Evolutionary conservation across 2,797 vertebrate species (phyloP).

Genomic region (Leucoraja ocellata): DNA sequence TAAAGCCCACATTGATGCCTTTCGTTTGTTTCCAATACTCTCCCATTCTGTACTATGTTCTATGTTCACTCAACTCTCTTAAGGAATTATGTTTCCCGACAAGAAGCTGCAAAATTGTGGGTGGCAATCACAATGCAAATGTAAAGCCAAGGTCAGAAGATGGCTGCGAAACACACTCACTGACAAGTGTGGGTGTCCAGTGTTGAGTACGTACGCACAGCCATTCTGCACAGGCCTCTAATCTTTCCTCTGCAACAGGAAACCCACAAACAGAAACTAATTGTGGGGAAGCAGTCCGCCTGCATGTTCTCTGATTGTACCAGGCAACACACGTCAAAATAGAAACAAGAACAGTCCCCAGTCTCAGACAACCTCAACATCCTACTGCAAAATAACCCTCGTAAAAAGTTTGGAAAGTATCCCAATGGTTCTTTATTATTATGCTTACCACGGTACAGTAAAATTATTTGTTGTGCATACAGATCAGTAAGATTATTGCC

Average conservation of each 20-base stretch:
- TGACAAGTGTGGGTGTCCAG: not conserved
- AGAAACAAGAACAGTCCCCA: not conserved
- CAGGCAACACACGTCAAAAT: not conserved
- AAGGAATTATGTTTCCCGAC: not conserved
- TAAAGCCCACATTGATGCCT: not conserved
- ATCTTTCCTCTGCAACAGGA: constrained; percentile 23
- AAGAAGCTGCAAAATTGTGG: not conserved
- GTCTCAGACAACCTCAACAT: not conserved
- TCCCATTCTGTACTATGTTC: too few species aligned
- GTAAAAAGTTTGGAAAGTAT: too few species aligned
- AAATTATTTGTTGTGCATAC: too few species aligned
- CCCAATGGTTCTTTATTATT: too few species aligned
- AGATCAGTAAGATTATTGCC: too few species aligned
- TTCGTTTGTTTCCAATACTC: not conserved
- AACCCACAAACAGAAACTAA: constrained; percentile 14
- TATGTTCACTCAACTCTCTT: not conserved
- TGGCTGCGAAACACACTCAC: not conserved
- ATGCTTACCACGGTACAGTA: too few species aligned
- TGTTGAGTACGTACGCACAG: not conserved
- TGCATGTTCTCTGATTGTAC: not conserved
- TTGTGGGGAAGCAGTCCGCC: not conserved
- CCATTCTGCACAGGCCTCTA: not conserved
- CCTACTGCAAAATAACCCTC: not conserved
- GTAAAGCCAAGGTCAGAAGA: not conserved
- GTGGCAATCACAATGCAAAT: not conserved